Conservation (phyloP, 2,113 vertebrate genomes). For the Hystrix cristata region DNA sequence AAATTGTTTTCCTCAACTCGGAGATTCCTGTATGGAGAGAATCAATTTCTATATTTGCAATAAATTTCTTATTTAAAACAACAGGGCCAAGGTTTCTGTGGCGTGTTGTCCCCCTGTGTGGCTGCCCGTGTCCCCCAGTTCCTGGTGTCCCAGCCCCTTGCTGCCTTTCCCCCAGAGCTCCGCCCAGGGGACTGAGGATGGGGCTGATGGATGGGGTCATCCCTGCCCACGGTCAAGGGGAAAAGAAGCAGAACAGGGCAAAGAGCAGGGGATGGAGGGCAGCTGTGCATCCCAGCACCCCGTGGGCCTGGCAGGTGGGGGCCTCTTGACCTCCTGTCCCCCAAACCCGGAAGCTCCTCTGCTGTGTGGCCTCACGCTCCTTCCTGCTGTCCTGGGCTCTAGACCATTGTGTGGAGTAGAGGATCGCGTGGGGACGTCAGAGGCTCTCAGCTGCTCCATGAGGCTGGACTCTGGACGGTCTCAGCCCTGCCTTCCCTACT, state of each 20-base stretch:
- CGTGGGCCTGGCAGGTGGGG: neutral
- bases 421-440: neutral
- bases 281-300: neutral
- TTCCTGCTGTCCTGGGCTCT: neutral
- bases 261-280: neutral
- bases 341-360: neutral
- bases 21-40: slow-evolving; percentile 92
- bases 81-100: slow-evolving; percentile 54
- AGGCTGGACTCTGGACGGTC: neutral
- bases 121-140: neutral
- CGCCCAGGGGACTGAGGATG: accelerated
- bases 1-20: slow-evolving; percentile 90
- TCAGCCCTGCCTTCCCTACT: neutral
- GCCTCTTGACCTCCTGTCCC: neutral
- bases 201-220: accelerated
- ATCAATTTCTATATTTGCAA: slow-evolving; percentile 95
- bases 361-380: accelerated
- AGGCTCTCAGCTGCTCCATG: neutral
- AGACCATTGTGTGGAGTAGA: neutral
- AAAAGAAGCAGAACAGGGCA: neutral
- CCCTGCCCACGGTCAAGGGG: neutral
- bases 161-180: too few species aligned
- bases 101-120: neutral
- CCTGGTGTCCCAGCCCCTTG: neutral
- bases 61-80: slow-evolving; percentile 94